Percentiles rank a stretch among this genome's conserved stretches.
These are phyloP conservation scores for Clarias fuscus DNA, from an alignment of 2,797 vertebrate species.

Conservation along the genomic window DNA sequence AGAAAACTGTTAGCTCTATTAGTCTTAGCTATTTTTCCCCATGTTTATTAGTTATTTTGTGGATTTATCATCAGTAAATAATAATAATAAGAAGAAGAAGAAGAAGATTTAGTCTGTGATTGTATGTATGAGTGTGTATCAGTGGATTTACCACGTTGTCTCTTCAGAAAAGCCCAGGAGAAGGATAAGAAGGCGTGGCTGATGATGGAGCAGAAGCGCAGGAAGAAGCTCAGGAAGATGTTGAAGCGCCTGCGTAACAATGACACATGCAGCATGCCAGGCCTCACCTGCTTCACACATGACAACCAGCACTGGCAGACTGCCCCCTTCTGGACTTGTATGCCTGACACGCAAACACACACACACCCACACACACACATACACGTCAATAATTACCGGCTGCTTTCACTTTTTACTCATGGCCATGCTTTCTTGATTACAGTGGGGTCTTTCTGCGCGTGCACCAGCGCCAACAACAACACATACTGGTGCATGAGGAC, in stretches of 20 bases:
- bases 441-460: conserved; percentile 89
- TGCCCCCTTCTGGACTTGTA: conserved; percentile 94
- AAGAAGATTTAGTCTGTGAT: not conserved
- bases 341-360: conserved; percentile 56
- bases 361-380: conserved; percentile 11
- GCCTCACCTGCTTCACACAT: conserved; percentile 97
- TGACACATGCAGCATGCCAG: conserved; percentile 98
- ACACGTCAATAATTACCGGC: not conserved
- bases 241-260: conserved; percentile 95
- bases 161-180: conserved; percentile 80
- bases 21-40: not conserved
- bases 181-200: conserved; percentile 88
- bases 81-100: not conserved
- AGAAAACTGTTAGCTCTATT: not conserved
- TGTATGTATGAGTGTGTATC: not conserved
- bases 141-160: not conserved
- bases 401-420: not conserved
- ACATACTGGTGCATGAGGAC: conserved; percentile 91
- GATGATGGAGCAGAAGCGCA: conserved; percentile 88
- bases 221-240: conserved; percentile 94
- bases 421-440: conserved; percentile 29
- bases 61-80: not conserved
- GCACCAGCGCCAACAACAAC: conserved; percentile 91
- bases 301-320: conserved; percentile 99
- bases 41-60: not conserved